Evolutionary conservation across 2,113 vertebrate species (phyloP).

Genomic region (Sphaerodactylus townsendi): DNA sequence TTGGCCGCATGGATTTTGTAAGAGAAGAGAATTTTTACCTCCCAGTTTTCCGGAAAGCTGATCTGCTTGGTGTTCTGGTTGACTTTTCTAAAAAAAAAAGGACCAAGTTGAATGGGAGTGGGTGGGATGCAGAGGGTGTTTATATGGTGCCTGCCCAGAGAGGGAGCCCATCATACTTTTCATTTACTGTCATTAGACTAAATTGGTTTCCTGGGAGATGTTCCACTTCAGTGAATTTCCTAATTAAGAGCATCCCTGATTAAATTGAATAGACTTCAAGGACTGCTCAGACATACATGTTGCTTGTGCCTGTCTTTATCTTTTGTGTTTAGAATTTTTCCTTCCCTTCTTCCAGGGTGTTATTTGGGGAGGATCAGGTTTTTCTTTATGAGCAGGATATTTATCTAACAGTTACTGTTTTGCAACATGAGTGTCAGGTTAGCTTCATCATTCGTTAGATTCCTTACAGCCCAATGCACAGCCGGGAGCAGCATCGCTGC

Average conservation of each 20-base stretch:
- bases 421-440: background rate
- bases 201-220: conserved; percentile 18
- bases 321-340: background rate
- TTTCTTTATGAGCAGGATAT: background rate
- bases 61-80: background rate
- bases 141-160: background rate
- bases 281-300: background rate
- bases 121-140: background rate
- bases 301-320: background rate
- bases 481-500: too few relatives aligned
- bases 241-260: conserved; percentile 5
- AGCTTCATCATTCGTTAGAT: too few relatives aligned
- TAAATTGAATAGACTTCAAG: conserved; percentile 10
- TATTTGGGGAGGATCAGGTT: background rate
- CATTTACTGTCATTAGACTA: conserved; percentile 10
- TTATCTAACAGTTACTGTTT: background rate
- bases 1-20: background rate
- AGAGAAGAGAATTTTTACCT: background rate
- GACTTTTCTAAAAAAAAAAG: background rate
- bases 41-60: background rate
- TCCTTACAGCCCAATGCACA: too few relatives aligned
- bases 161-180: background rate
- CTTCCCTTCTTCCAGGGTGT: too few relatives aligned
- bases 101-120: background rate
- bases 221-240: conserved; percentile 18